Percentiles rank a stretch among this genome's conserved stretches.
These are phyloP conservation scores for Coluber constrictor DNA, from an alignment of 2,797 vertebrate genomes.

Conservation along the genomic window DNA sequence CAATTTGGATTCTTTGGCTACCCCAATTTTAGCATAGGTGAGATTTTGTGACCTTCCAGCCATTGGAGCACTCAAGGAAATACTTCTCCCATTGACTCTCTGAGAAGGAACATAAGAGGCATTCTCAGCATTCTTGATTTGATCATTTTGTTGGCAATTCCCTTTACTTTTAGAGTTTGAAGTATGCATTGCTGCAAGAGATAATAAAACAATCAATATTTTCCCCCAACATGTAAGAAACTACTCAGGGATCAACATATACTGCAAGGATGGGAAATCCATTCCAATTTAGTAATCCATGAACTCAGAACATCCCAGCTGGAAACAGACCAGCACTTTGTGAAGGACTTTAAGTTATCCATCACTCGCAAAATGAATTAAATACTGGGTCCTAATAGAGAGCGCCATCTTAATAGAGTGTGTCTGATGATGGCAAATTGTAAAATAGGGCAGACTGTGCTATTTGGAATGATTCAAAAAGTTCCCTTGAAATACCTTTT, in stretches of 20 bases:
- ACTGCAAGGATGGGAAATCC: not conserved
- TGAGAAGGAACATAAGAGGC: conserved; percentile 38
- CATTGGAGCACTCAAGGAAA: conserved; percentile 25
- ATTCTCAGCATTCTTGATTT: conserved; percentile 50
- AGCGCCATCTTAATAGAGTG: not conserved
- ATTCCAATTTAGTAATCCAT: not conserved
- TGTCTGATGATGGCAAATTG: not conserved
- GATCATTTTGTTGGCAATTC: conserved; percentile 55
- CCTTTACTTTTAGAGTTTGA: conserved; percentile 57
- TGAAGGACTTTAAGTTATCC: not conserved
- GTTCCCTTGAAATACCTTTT: conserved; percentile 57
- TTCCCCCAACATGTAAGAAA: not conserved
- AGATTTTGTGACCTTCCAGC: conserved; percentile 33
- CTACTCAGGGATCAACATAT: not conserved
- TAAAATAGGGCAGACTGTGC: not conserved
- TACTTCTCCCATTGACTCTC: conserved; percentile 49
- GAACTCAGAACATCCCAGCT: not conserved
- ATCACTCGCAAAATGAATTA: not conserved
- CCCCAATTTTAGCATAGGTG: conserved; percentile 30
- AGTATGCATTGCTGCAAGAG: conserved; percentile 42
- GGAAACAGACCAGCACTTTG: not conserved
- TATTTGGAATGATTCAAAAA: not conserved
- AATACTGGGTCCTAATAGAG: not conserved
- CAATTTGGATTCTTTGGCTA: conserved; percentile 49
- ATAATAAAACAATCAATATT: conserved; percentile 28